These are phyloP conservation scores for Uromys caudimaculatus DNA, from an alignment of 2,797 vertebrate genomes.

Conservation along the genomic window DNA sequence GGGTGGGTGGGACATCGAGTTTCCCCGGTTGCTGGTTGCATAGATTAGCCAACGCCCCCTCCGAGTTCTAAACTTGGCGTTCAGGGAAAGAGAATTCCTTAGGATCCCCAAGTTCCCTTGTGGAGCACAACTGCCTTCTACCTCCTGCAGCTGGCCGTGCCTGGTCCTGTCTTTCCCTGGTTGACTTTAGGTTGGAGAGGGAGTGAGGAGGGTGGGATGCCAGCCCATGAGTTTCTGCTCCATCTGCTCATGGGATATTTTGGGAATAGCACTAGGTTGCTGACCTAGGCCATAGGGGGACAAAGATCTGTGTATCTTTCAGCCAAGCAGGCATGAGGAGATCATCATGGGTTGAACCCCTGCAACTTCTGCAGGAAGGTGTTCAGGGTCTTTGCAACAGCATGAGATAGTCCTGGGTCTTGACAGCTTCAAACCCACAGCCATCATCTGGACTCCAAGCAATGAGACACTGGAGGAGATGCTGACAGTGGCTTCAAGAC, in stretches of 20 bases:
- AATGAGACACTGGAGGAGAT: fast-evolving
- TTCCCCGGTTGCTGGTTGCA: neutral
- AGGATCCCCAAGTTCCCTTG: too few relatives aligned
- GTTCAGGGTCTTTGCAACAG: fast-evolving
- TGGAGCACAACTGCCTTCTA: neutral
- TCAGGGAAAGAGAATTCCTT: neutral
- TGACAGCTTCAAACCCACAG: neutral
- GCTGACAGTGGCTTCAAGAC: neutral
- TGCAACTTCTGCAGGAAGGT: neutral
- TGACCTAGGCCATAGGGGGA: neutral
- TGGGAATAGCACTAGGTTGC: neutral
- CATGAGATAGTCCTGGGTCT: neutral
- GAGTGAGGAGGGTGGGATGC: neutral
- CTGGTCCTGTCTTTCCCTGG: neutral
- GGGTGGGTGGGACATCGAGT: neutral
- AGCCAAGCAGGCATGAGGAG: neutral
- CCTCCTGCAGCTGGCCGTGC: neutral
- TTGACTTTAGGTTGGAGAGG: neutral
- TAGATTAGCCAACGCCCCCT: neutral
- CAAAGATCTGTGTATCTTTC: neutral
- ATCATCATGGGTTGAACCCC: too few relatives aligned
- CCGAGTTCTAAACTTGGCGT: neutral
- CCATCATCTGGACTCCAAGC: neutral
- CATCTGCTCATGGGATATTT: neutral
- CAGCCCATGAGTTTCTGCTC: neutral